Base-by-base conservation (phyloP, 2,888 invertebrate species). In the Bimastos eiseni region DNA sequence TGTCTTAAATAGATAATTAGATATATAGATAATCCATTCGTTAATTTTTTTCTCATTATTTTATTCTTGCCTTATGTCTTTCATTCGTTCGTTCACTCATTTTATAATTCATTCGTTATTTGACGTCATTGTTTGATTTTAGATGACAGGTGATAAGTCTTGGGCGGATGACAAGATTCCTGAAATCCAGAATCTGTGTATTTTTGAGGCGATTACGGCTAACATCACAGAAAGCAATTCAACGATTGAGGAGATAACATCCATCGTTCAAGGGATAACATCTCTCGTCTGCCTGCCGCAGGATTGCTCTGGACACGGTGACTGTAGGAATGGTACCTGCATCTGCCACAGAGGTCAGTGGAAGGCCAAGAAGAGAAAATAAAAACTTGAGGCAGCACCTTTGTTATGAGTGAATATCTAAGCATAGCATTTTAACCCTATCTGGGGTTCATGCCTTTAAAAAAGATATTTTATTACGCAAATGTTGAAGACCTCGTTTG, bases 181-280 rank as follows among this genome's bases (percentile, higher is more conserved):
- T 8, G 86, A 86, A 36, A 86, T 86, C 86, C 86, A 86, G 86
- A 86, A 86, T 37, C 86, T 86, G 21, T 86, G 86, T 37, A 37
- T 86, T 37, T 86, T 86, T 19, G 86, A 86, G 86, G 86, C 86
- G n/a, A 86, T 86, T 24, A 86, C 86, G 24, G 24, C 86, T 19
- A 86, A 86, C 86, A 37, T 86, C 19, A 86, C 86, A 37, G 36
- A 86, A 37, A 30, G 36, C 34, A 86, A 86, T 33, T 34, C 37
- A 37, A 86, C 86, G 34, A 37, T 86, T 37, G 86, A 86, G 37
- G 86, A 86, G 36, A 86, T 86, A 34, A 24, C 24, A 37, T 36
- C 36, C 37, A 8, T 36, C 33, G 37, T 86, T 30, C 36, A 34
- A 86, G 86, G 24, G 36, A 86, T 86, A 37, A 86, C 86, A 37